Evolutionary conservation across 2,888 invertebrate species (phyloP).

Genomic region (Tetramorium bicarinatum): DNA sequence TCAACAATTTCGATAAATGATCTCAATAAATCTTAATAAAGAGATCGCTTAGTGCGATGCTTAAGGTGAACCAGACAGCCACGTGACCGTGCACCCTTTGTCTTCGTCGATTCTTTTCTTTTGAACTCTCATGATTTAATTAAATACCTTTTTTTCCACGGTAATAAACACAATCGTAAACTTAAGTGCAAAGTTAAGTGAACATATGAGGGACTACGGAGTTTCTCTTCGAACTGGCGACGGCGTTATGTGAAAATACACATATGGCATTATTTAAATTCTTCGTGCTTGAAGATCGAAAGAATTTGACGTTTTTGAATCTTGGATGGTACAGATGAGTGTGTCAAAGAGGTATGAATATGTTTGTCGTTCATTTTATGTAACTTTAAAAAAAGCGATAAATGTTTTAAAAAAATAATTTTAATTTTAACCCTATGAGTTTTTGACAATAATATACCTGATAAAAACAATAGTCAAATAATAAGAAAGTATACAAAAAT

Average conservation of each 20-base stretch:
- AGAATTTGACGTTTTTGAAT: slow-evolving; percentile 47
- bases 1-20: not conserved
- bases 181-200: slow-evolving; percentile 7
- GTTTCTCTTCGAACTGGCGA: slow-evolving; percentile 1
- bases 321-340: slow-evolving; percentile 67
- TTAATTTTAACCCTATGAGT: not conserved
- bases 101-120: not conserved
- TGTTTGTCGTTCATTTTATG: not conserved
- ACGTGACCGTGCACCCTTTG: not conserved
- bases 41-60: not conserved
- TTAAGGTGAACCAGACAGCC: not conserved
- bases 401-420: not conserved
- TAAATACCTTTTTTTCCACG: not conserved
- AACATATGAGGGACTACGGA: not conserved
- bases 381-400: not conserved
- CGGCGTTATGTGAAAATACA: slow-evolving; percentile 35
- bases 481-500: not conserved
- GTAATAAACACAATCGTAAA: slow-evolving; percentile 12
- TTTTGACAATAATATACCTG: not conserved
- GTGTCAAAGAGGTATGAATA: slow-evolving; percentile 61
- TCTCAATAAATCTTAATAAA: not conserved
- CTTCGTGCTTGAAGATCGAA: slow-evolving; percentile 20
- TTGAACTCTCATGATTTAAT: not conserved
- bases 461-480: slow-evolving; percentile 5
- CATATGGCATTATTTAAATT: slow-evolving; percentile 47